These are phyloP conservation scores for Synergus laeviventris DNA, from an alignment of 2,888 invertebrate genomes.

Conservation along the genomic window DNA sequence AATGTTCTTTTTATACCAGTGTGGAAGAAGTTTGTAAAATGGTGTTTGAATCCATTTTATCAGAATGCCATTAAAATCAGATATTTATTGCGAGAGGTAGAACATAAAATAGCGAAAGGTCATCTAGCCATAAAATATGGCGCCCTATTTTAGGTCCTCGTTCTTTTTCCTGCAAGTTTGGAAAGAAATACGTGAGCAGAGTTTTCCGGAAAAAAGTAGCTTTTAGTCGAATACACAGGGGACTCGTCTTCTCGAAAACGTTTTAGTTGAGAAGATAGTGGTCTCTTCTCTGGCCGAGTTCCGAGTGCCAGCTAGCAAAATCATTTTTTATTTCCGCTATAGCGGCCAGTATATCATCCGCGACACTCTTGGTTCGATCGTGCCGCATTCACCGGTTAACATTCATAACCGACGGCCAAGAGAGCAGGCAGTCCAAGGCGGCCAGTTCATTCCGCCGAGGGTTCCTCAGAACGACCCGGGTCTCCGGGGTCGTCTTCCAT, in stretches of 20 bases:
- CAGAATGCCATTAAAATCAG: conserved; percentile 20
- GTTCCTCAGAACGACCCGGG: conserved; percentile 33
- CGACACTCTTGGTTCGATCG: conserved; percentile 32
- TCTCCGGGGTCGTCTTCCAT: conserved; percentile 27
- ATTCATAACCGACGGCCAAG: conserved; percentile 30
- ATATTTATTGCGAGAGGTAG: conserved; percentile 21
- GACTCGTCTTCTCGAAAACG: conserved; percentile 34
- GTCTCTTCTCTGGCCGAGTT: conserved; percentile 23
- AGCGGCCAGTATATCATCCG: conserved; percentile 29
- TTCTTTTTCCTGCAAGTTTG: conserved; percentile 12
- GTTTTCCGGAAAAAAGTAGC: conserved; percentile 23
- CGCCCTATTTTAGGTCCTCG: conserved; percentile 19
- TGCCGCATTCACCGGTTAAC: conserved; percentile 24
- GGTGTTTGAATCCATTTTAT: conserved; percentile 22
- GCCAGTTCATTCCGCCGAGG: conserved; percentile 24
- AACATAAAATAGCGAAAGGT: conserved; percentile 31
- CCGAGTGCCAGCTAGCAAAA: conserved; percentile 34
- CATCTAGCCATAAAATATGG: conserved; percentile 31
- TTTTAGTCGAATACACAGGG: conserved; percentile 24
- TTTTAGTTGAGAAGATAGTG: conserved; percentile 28
- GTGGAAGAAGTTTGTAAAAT: neutral
- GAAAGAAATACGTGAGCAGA: conserved; percentile 23
- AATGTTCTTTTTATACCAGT: neutral
- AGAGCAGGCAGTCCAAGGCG: conserved; percentile 19
- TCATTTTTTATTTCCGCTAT: conserved; percentile 38